phyloP scores from a whole-genome alignment of 2,113 vertebrate genomes.

The Caloenas nicobarica region DNA sequence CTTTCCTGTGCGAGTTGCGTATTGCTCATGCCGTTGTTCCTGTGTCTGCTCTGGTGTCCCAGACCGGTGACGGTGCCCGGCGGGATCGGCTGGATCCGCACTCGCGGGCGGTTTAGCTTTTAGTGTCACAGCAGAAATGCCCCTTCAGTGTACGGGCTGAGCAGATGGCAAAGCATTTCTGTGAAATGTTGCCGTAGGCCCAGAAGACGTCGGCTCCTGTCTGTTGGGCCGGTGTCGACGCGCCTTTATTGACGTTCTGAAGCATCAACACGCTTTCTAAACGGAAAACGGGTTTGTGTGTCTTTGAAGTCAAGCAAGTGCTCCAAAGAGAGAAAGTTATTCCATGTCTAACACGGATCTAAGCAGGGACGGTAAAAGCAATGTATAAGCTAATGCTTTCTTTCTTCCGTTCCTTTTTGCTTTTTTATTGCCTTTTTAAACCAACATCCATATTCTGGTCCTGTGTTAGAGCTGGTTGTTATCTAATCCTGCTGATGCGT shows the following conservation, averaged over 20 bases:
- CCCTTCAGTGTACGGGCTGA: background rate
- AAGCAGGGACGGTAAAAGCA: background rate
- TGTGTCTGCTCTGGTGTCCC: too few species aligned
- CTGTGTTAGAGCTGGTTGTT: conserved; percentile 14
- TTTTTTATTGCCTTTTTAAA: background rate
- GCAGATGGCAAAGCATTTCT: background rate
- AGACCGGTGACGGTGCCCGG: too few species aligned
- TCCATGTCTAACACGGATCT: background rate
- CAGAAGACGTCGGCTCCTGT: background rate
- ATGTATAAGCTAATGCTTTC: background rate
- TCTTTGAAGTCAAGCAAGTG: background rate
- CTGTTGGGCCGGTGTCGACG: background rate
- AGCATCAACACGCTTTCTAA: background rate
- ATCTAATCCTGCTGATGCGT: conserved; percentile 28
- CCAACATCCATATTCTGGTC: background rate
- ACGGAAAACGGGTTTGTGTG: background rate
- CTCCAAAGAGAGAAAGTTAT: background rate
- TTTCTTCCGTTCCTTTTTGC: background rate
- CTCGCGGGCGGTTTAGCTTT: background rate
- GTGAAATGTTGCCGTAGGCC: background rate
- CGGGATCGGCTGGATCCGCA: too few species aligned
- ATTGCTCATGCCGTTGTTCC: too few species aligned
- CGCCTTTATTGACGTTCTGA: background rate
- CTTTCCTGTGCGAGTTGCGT: too few species aligned
- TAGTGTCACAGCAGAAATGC: background rate